Conservation (phyloP, 1,140 invertebrate species). For the Pararge aegeria region DNA sequence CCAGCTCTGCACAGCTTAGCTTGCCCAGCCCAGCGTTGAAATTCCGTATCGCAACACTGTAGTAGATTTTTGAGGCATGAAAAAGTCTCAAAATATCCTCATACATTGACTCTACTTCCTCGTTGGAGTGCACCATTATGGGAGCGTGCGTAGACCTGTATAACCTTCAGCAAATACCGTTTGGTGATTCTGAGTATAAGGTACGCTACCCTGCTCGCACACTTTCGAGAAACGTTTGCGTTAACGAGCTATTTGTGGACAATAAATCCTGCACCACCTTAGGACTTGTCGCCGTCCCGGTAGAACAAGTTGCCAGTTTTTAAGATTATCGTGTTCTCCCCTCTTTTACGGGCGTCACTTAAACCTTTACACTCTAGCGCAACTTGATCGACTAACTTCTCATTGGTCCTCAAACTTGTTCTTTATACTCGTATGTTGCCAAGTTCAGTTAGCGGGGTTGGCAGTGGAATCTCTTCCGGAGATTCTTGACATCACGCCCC, state of each 20-base stretch:
- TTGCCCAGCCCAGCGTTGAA: neutral
- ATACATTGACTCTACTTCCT: too few relatives aligned
- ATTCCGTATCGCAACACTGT: too few relatives aligned
- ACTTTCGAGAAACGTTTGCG: conserved; percentile 2
- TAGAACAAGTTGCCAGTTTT: conserved; percentile 30
- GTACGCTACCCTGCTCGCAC: conserved; percentile 5
- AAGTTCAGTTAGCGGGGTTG: too few relatives aligned
- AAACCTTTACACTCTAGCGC: too few relatives aligned
- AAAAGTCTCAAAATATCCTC: neutral
- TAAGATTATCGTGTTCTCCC: conserved; percentile 29
- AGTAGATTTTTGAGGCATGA: neutral
- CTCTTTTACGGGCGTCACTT: conserved; percentile 31
- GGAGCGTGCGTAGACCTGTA: conserved; percentile 12
- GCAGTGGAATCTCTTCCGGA: too few relatives aligned
- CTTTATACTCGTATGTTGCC: too few relatives aligned
- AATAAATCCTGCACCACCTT: neutral
- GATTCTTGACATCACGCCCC: too few relatives aligned
- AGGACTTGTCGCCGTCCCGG: conserved; percentile 19
- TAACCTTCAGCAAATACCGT: conserved; percentile 15
- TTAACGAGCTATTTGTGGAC: conserved; percentile 12
- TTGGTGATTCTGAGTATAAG: too few relatives aligned
- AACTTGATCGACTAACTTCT: too few relatives aligned
- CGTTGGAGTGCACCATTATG: neutral
- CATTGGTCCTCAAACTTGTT: too few relatives aligned
- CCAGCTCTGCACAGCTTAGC: neutral